Evolutionary conservation across 1,140 invertebrate genomes (phyloP), one percentile per base, ranked within the genome.

Genomic region (Nixonia krombeini): DNA sequence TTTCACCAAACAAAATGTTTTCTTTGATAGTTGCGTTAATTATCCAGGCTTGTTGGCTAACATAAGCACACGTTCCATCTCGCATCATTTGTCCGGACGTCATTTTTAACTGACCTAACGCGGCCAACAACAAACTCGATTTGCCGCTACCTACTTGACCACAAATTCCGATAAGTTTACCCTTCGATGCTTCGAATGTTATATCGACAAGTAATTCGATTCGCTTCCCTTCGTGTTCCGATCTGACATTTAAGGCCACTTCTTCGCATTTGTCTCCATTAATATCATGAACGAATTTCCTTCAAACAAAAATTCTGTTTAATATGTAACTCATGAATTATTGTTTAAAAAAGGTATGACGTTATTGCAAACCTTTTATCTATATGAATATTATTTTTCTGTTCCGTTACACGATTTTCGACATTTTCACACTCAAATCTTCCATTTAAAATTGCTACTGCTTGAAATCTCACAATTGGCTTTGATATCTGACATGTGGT

Each of bases 101-200:
- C 29, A 85, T 73, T 31, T 68, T 72, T 62, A 91, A 75, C 40
- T 90, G 89, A 21, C 91, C 91, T 1, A 91, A 73, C 17, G 90
- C 79, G 1, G 90, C 87, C 26, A 87, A 83, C 8, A 93, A 70
- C 1, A 93, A 74, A 17, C 91, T 90, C 13, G 89, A 89, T 74
- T 92, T 93, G 6, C 92, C 92, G 72, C 86, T 85, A 9, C 90
- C 91, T 5, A 92, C 89, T 8, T 81, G 72, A 2, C 91, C 91
- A 73, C 90, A 91, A 15, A 93, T 84, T 17, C 90, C 91, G 49
- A 92, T 76, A 13, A 92, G 68, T 58, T 86, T 84, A 12, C 88
- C 88, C 82, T 90, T 78, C 4, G 69, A 28, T 0, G 73, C 79
- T 21, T 75, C 79, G 18, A 83, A 80, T 4, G 72, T 78, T 38